These are phyloP conservation scores for Drosophila affinis DNA, from an alignment of 2,888 invertebrate genomes.

Conservation along the genomic window DNA sequence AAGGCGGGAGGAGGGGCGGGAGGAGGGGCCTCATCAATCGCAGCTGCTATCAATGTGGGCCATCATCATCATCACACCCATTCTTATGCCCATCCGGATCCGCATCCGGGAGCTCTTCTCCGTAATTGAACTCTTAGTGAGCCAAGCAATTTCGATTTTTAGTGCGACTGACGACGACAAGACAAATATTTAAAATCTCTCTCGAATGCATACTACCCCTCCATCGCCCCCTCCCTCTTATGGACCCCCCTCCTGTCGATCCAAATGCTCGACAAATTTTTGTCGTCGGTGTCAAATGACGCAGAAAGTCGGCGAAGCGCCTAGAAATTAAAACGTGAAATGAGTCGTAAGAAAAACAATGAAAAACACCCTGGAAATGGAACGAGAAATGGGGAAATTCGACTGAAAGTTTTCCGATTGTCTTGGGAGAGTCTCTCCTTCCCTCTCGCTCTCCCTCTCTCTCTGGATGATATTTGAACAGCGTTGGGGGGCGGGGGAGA, in stretches of 20 bases:
- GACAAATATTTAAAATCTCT: conserved; percentile 66
- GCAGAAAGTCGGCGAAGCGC: conserved; percentile 69
- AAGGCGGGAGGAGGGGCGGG: not conserved
- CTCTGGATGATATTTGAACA: not conserved
- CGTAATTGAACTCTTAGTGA: conserved; percentile 76
- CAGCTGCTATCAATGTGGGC: conserved; percentile 75
- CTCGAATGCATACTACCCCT: conserved; percentile 18
- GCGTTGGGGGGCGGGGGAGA: not conserved
- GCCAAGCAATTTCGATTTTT: conserved; percentile 72
- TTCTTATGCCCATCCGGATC: conserved; percentile 35
- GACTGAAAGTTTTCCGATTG: conserved; percentile 71
- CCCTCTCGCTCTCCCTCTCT: conserved; percentile 3
- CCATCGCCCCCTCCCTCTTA: conserved; percentile 9
- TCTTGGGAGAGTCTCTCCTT: conserved; percentile 53
- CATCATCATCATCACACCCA: conserved; percentile 52
- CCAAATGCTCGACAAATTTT: conserved; percentile 60
- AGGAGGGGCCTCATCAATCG: conserved; percentile 65
- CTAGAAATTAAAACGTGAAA: conserved; percentile 81
- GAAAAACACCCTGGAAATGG: conserved; percentile 65
- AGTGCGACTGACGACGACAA: conserved; percentile 44
- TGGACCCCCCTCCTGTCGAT: conserved; percentile 27
- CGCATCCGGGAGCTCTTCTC: conserved; percentile 31
- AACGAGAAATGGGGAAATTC: conserved; percentile 49
- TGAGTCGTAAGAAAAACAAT: conserved; percentile 80
- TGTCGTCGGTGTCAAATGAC: conserved; percentile 72